phyloP scores from a whole-genome alignment of 2,888 invertebrate species.

The Hypercompe scribonia region DNA sequence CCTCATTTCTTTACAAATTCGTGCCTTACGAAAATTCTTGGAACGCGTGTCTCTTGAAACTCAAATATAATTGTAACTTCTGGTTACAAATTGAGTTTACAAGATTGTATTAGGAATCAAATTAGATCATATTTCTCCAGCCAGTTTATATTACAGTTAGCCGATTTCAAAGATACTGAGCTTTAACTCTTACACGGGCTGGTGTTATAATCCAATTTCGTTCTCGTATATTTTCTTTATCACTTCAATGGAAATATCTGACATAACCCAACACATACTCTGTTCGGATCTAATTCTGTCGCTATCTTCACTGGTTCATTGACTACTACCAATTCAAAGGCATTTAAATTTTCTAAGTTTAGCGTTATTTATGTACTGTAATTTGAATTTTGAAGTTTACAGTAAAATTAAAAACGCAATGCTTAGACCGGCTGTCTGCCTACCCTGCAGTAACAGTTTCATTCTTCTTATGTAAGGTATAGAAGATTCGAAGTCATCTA shows the following conservation, averaged over 20 bases:
- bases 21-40: conserved; percentile 1
- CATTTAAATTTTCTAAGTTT: neutral
- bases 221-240: neutral
- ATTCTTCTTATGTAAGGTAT: neutral
- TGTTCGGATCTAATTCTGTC: neutral
- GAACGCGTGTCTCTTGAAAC: conserved; percentile 41
- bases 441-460: neutral
- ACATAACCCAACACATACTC: neutral
- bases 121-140: conserved; percentile 81
- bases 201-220: conserved; percentile 4
- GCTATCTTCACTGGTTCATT: neutral
- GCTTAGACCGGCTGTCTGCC: neutral
- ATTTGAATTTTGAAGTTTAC: too few relatives aligned
- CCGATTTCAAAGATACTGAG: conserved; percentile 46
- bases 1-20: neutral
- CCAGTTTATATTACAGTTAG: conserved; percentile 68
- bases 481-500: too few relatives aligned
- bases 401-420: neutral
- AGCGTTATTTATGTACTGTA: too few relatives aligned
- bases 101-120: conserved; percentile 78
- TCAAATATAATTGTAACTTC: conserved; percentile 56
- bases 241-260: neutral
- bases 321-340: neutral
- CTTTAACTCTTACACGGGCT: conserved; percentile 13
- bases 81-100: conserved; percentile 79